Evolutionary conservation across 1,140 invertebrate species (phyloP), one percentile per base, ranked within the genome.

Genomic region (Sinonovacula constricta): DNA sequence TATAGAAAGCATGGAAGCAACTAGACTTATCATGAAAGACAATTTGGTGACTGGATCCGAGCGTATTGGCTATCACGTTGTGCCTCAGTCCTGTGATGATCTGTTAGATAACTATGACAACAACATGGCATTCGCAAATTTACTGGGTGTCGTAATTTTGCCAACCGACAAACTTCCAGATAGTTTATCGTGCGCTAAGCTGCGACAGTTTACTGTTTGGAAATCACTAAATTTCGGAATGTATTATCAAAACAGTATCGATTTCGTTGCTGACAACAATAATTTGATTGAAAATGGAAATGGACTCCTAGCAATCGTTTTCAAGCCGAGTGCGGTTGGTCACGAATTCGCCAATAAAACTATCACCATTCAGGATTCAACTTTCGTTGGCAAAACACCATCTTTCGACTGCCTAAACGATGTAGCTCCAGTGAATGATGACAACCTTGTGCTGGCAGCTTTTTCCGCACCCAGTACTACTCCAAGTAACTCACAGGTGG

Each of bases 21-120:
- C 56, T 5, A 68, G 81, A 10, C 68, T 88, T 3, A 75, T 84
- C 0, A 30, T 90, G 12, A 49, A 72, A 14, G 78, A 80, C 33
- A 90, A 90, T 66, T 66, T 83, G 12, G 83, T 89, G 30, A 81
- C 87, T 63, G 87, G 86, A 5, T 79, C 83, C 4, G 88, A 90
- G 57, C 68, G 88, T 24, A 49, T 77, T 4, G 87, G 79, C 10
- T 85, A 81, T 56, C 83, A 81, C 34, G 68, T 86, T 12, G 36
- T 34, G 22, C 85, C 84, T 14, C 82, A 86, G 62, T 22, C 57
- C 2, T 86, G 87, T 54, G 28, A 51, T 28, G 59, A 67, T 14
- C 66, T 39, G 14, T 63, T 68, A 18, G 57, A 81, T n/a, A 54
- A 80, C 10, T 87, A 84, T 69, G 62, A 4, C 15, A 72, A 82